Conservation (phyloP, 2,888 invertebrate genomes). For the Chirona hameri region DNA sequence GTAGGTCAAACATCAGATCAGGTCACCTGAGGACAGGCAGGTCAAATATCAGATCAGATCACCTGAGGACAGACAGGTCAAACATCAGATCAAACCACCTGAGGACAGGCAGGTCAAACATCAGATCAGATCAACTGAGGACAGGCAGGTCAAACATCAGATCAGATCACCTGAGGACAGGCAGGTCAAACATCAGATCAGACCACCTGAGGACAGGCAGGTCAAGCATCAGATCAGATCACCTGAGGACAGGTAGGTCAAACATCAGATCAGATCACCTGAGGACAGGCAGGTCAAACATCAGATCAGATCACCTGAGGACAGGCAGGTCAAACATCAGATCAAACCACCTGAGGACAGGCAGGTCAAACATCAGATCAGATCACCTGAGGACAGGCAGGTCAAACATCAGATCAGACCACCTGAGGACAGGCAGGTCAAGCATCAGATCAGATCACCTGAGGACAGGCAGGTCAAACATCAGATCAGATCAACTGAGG, state of each 20-base stretch:
- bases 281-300: constrained; percentile 46
- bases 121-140: not conserved
- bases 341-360: constrained; percentile 48
- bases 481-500: constrained; percentile 49
- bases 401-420: constrained; percentile 49
- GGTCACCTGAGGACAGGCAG: too few relatives aligned
- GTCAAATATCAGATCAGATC: too few relatives aligned
- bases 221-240: constrained; percentile 49
- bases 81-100: not conserved
- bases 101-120: not conserved
- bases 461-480: constrained; percentile 46
- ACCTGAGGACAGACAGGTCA: not conserved
- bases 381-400: constrained; percentile 47
- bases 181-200: constrained; percentile 43
- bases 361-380: constrained; percentile 50
- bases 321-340: constrained; percentile 46
- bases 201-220: constrained; percentile 47
- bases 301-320: constrained; percentile 49
- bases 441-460: constrained; percentile 49
- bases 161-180: not conserved
- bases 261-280: constrained; percentile 49
- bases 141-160: not conserved
- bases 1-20: not conserved
- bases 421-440: constrained; percentile 47
- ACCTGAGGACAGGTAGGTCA: constrained; percentile 47